A percentile compares a stretch with the other conserved stretches of the same genome.
phyloP scores from a whole-genome alignment of 2,113 vertebrate genomes.

The Phaethon lepturus region DNA sequence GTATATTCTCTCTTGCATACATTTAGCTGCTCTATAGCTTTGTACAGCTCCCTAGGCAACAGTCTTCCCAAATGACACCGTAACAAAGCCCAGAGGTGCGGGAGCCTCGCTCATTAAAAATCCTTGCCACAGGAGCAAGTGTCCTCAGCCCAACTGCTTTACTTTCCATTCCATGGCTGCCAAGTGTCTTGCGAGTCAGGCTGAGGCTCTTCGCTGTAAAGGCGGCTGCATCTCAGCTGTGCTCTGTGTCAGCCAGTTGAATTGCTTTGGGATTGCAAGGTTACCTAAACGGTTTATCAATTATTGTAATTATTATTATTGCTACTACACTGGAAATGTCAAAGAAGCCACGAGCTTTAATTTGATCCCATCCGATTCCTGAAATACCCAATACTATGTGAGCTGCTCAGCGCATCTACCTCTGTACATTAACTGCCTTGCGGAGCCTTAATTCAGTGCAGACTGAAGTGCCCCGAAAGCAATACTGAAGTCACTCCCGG shows the following conservation, averaged over 20 bases:
- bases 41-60: constrained; percentile 55
- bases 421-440: background rate
- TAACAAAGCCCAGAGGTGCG: constrained; percentile 10
- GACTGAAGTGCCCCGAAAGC: background rate
- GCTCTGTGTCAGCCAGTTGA: background rate
- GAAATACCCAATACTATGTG: background rate
- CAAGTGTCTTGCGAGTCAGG: background rate
- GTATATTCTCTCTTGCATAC: background rate
- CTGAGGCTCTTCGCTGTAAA: background rate
- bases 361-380: background rate
- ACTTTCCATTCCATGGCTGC: background rate
- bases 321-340: background rate
- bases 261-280: background rate
- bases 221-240: background rate
- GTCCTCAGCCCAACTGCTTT: background rate
- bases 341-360: background rate
- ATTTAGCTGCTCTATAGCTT: constrained; percentile 7
- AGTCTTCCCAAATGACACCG: constrained; percentile 35
- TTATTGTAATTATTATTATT: background rate
- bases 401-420: background rate
- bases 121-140: background rate
- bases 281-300: background rate
- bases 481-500: background rate
- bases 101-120: background rate
- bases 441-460: background rate